Percentiles rank a stretch among this genome's conserved stretches.
These are phyloP conservation scores for Melieria omissa DNA, from an alignment of 2,888 invertebrate genomes.

Conservation along the genomic window DNA sequence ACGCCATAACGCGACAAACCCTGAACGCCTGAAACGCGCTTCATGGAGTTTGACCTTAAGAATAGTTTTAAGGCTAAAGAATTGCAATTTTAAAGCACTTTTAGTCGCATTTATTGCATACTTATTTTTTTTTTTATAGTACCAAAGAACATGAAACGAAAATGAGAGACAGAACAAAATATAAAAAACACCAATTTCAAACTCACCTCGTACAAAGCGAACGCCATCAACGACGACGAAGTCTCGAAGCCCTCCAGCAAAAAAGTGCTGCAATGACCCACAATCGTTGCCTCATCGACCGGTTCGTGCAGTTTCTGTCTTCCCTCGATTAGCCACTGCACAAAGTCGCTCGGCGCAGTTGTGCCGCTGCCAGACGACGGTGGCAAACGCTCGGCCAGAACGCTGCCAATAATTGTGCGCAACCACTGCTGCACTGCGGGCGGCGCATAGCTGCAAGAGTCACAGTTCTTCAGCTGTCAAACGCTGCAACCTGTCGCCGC, in stretches of 20 bases:
- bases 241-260: conserved; percentile 59
- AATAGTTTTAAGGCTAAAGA: too few species aligned
- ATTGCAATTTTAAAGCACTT: too few species aligned
- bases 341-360: conserved; percentile 43
- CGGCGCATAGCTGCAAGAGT: conserved; percentile 51
- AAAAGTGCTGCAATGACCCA: conserved; percentile 55
- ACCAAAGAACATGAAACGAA: too few species aligned
- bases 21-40: too few species aligned
- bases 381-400: conserved; percentile 42
- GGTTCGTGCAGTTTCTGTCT: conserved; percentile 46
- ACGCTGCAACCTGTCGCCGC: too few species aligned
- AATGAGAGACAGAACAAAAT: neutral
- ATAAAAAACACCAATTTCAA: neutral
- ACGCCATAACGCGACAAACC: too few species aligned
- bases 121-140: too few species aligned
- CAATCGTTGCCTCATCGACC: conserved; percentile 43
- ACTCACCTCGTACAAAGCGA: conserved; percentile 53
- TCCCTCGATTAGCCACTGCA: conserved; percentile 52
- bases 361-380: neutral
- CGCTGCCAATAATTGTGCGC: conserved; percentile 42
- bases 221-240: conserved; percentile 55
- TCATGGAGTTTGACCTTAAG: too few species aligned
- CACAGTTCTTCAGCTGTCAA: too few species aligned
- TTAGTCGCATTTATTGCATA: too few species aligned
- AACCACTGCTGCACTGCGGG: conserved; percentile 51